Evolutionary conservation across 2,797 vertebrate species (phyloP).

Genomic region (Oreortyx pictus): DNA sequence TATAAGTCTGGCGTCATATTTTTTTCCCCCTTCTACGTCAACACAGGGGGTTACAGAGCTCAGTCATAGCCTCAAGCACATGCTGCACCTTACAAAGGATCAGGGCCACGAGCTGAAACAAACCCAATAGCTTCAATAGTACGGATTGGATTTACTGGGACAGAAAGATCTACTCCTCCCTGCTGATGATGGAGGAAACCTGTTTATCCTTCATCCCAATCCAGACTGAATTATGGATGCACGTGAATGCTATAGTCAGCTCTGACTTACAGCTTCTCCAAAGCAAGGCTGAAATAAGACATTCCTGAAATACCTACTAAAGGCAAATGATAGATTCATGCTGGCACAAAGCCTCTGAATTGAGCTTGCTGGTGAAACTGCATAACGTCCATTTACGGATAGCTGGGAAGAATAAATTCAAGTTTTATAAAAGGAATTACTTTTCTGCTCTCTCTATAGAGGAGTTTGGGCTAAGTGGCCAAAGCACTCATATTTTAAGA

Average conservation of each 20-base stretch:
- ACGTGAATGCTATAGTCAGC: background rate
- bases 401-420: background rate
- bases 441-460: background rate
- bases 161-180: background rate
- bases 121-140: background rate
- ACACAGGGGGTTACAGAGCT: background rate
- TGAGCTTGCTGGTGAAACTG: background rate
- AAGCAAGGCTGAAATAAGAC: background rate
- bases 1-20: background rate
- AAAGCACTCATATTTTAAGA: background rate
- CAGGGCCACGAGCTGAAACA: background rate
- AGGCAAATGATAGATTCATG: background rate
- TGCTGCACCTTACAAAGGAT: background rate
- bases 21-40: too few relatives aligned
- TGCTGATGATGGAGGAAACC: background rate
- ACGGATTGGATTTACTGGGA: background rate
- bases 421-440: background rate
- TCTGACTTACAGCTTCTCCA: background rate
- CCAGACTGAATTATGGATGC: background rate
- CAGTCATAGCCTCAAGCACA: background rate
- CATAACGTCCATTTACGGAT: background rate
- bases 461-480: background rate
- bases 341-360: background rate
- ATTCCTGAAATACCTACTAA: constrained; percentile 36
- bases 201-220: background rate